Percentiles rank a stretch among this genome's conserved stretches.
phyloP scores from a whole-genome alignment of 2,113 vertebrate genomes.

The Hymenochirus boettgeri region DNA sequence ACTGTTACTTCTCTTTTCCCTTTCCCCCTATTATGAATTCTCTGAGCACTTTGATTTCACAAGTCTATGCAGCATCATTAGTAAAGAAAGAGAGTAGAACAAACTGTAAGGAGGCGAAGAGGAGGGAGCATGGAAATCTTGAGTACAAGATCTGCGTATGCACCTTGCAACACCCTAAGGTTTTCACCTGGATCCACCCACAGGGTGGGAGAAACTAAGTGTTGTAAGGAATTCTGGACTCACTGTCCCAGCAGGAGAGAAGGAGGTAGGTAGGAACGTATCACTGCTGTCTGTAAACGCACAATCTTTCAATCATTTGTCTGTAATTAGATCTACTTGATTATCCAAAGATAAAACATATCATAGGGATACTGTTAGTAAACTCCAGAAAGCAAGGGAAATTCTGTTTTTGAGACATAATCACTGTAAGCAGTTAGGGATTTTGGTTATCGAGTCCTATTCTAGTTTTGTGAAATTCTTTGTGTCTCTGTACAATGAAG shows the following conservation, averaged over 20 bases:
- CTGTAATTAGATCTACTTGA: too few species aligned
- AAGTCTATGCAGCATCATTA: constrained; percentile 27
- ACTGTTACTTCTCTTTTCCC: not conserved
- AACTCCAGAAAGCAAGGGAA: too few species aligned
- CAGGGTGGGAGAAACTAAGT: constrained; percentile 11
- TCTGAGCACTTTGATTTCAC: constrained; percentile 13
- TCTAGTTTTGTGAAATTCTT: too few species aligned
- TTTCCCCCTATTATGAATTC: constrained; percentile 2
- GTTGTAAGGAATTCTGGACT: constrained; percentile 2
- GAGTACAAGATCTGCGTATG: constrained; percentile 27
- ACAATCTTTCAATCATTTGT: too few species aligned
- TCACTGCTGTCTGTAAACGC: too few species aligned
- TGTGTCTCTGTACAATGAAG: too few species aligned
- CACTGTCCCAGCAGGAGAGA: constrained; percentile 7
- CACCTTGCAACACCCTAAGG: constrained; percentile 18
- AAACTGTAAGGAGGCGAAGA: not conserved
- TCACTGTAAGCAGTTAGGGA: too few species aligned
- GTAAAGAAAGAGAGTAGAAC: not conserved
- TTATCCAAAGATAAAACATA: too few species aligned
- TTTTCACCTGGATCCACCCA: not conserved
- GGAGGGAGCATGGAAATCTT: constrained; percentile 24
- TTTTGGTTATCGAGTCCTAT: too few species aligned
- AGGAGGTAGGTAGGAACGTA: constrained; percentile 21
- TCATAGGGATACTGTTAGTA: too few species aligned
- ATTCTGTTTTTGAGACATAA: too few species aligned